Conservation (phyloP, 2,888 invertebrate genomes). For the Acanthopleura granulata region DNA sequence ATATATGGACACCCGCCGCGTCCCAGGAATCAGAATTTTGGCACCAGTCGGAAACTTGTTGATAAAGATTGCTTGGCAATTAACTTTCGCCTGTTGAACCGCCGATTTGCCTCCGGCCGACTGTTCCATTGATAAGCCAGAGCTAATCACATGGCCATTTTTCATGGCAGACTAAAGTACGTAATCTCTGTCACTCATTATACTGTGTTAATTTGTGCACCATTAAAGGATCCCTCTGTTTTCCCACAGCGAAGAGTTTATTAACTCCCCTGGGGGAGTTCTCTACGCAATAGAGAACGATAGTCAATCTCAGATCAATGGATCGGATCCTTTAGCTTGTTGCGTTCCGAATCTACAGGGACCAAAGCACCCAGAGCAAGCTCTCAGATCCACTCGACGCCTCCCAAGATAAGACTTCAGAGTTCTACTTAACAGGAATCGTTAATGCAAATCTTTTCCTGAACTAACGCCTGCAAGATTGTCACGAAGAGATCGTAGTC, state of each 20-base stretch:
- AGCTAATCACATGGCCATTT: conserved; percentile 1
- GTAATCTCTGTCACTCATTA: conserved; percentile 10
- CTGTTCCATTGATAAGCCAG: background rate
- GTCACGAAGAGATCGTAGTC: too few species aligned
- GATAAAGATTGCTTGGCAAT: background rate
- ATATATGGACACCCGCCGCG: too few species aligned
- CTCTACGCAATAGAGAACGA: background rate
- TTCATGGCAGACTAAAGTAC: background rate
- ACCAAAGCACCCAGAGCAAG: too few species aligned
- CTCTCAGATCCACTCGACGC: too few species aligned
- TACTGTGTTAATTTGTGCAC: conserved; percentile 11
- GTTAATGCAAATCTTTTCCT: too few species aligned
- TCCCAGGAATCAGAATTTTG: too few species aligned
- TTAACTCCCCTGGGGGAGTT: conserved; percentile 1
- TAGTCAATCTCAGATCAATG: background rate
- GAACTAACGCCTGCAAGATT: too few species aligned
- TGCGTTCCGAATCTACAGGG: background rate
- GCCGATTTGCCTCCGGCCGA: background rate
- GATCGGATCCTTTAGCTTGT: background rate
- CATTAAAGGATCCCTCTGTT: background rate
- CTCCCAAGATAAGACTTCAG: too few species aligned
- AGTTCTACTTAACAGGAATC: too few species aligned
- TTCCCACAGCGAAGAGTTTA: background rate
- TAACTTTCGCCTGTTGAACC: conserved; percentile 5
- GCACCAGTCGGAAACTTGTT: background rate